Percentiles rank a stretch among this genome's conserved stretches.
phyloP scores from a whole-genome alignment of 1,140 invertebrate species.

The Ganaspis sp. region DNA sequence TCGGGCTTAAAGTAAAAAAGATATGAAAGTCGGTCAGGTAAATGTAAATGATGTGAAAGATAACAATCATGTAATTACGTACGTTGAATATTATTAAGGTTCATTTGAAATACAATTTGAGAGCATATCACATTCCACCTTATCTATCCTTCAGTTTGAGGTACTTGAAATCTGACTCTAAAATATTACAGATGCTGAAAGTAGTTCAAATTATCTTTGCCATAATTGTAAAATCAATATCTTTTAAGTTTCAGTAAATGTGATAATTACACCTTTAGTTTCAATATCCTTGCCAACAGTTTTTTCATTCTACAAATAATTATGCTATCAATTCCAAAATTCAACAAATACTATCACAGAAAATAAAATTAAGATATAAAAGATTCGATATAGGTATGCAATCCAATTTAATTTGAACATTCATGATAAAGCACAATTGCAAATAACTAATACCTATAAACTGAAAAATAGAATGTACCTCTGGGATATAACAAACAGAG shows the following conservation, averaged over 20 bases:
- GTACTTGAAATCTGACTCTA: conserved; percentile 1
- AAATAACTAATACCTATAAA: too few species aligned
- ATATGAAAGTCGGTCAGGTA: conserved; percentile 4
- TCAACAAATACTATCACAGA: too few species aligned
- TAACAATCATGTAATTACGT: background rate
- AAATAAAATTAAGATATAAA: too few species aligned
- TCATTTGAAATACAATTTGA: background rate
- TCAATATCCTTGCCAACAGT: too few species aligned
- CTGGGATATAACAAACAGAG: too few species aligned
- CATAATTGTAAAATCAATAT: conserved; percentile 4
- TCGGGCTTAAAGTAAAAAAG: background rate
- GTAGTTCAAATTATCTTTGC: background rate
- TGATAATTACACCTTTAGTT: background rate
- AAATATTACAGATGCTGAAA: background rate
- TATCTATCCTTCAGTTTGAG: background rate
- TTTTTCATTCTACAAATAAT: too few species aligned
- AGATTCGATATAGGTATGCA: too few species aligned
- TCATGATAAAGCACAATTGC: too few species aligned
- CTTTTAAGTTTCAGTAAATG: background rate
- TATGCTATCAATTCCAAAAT: too few species aligned
- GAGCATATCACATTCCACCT: background rate
- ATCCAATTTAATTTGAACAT: too few species aligned
- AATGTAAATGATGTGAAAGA: conserved; percentile 1
- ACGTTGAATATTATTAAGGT: background rate
- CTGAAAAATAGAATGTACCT: too few species aligned